phyloP scores from a whole-genome alignment of 2,888 invertebrate species.

The Celastrina argiolus region DNA sequence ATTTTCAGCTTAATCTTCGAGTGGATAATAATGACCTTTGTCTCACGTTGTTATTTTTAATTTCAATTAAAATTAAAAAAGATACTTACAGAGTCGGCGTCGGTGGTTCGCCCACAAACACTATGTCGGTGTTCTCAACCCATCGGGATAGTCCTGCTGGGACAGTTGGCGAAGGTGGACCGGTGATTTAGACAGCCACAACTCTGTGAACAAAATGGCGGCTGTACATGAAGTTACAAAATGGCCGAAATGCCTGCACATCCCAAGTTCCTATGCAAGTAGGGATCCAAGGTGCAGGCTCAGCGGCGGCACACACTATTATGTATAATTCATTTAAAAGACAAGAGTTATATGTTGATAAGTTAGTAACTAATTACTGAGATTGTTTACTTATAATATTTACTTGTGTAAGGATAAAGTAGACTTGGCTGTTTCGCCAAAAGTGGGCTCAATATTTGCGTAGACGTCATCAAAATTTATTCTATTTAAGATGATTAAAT shows the following conservation, averaged over 20 bases:
- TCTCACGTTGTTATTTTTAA: too few species aligned
- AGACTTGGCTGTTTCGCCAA: not conserved
- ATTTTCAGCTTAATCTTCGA: too few species aligned
- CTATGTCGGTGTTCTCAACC: constrained; percentile 74
- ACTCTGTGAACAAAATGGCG: constrained; percentile 60
- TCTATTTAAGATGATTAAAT: not conserved
- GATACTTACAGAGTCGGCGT: constrained; percentile 71
- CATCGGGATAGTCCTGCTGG: constrained; percentile 65
- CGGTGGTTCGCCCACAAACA: constrained; percentile 74
- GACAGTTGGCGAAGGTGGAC: constrained; percentile 58
- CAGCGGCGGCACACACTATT: too few species aligned
- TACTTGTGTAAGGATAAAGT: not conserved
- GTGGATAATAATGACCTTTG: too few species aligned
- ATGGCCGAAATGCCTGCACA: not conserved
- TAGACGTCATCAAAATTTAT: not conserved
- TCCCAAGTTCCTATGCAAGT: too few species aligned
- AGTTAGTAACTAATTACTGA: too few species aligned
- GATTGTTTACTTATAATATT: too few species aligned
- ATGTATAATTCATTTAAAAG: too few species aligned
- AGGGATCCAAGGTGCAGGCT: too few species aligned
- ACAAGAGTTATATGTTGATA: too few species aligned
- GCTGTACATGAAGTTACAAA: not conserved
- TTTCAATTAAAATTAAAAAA: too few species aligned
- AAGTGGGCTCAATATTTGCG: not conserved
- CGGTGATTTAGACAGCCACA: constrained; percentile 61